phyloP scores from a whole-genome alignment of 2,888 invertebrate species.

The Hanleya hanleyi region DNA sequence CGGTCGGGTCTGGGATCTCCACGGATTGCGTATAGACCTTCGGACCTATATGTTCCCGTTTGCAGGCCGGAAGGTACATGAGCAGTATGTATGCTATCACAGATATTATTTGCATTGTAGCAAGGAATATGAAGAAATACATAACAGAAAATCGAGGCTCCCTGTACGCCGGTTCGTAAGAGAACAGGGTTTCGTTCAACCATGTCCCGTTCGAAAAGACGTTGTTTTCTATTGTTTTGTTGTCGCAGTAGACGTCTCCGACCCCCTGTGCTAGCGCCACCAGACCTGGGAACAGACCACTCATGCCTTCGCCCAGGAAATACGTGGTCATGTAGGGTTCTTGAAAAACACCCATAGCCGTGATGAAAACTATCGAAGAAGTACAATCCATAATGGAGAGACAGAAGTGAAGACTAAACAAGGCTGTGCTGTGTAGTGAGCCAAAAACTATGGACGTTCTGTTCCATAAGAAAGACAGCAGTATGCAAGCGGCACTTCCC shows the following conservation, averaged over 20 bases:
- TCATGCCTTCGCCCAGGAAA: slow-evolving; percentile 76
- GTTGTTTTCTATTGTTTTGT: slow-evolving; percentile 33
- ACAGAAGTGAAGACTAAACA: slow-evolving; percentile 81
- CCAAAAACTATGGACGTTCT: slow-evolving; percentile 76
- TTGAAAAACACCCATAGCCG: slow-evolving; percentile 82
- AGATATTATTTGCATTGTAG: slow-evolving; percentile 79
- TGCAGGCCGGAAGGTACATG: slow-evolving; percentile 71
- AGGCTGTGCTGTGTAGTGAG: slow-evolving; percentile 66
- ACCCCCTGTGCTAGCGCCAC: slow-evolving; percentile 86
- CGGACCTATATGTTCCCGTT: slow-evolving; percentile 41
- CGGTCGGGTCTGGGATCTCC: background rate
- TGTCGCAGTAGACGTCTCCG: slow-evolving; percentile 73
- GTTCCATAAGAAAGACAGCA: slow-evolving; percentile 75
- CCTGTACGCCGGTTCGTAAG: slow-evolving; percentile 57
- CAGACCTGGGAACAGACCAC: slow-evolving; percentile 85
- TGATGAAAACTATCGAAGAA: slow-evolving; percentile 89
- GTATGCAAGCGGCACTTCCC: slow-evolving; percentile 69
- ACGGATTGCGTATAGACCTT: background rate
- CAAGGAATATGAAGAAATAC: slow-evolving; percentile 81
- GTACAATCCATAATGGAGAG: slow-evolving; percentile 86
- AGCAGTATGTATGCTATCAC: slow-evolving; percentile 79
- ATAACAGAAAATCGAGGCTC: slow-evolving; percentile 79
- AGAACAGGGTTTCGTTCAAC: slow-evolving; percentile 13
- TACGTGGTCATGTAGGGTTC: slow-evolving; percentile 86
- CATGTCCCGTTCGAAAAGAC: slow-evolving; percentile 36